A percentile compares a stretch with the other conserved stretches of the same genome.
Conservation (phyloP, 1,140 invertebrate genomes). For the Macrotrachela quadricornifera region DNA sequence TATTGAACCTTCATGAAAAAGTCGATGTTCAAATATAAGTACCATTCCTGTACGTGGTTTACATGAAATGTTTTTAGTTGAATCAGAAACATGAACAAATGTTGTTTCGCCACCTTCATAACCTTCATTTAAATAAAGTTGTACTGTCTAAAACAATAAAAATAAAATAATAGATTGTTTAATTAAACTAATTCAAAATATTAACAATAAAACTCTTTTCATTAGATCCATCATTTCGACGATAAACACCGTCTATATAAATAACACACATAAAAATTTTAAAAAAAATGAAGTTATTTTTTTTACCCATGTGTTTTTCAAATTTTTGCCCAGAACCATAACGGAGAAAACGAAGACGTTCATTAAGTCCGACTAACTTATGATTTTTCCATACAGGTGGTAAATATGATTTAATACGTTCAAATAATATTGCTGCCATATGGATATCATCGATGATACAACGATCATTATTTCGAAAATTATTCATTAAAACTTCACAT, state of each 20-base stretch:
- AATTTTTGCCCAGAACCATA: conserved; percentile 17
- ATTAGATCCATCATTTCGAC: too few relatives aligned
- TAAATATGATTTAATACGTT: conserved; percentile 13
- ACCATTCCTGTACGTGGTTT: conserved; percentile 12
- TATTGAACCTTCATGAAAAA: conserved; percentile 15
- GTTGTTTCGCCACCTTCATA: conserved; percentile 16
- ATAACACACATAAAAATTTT: too few relatives aligned
- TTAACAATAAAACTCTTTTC: too few relatives aligned
- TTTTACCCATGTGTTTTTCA: conserved; percentile 12
- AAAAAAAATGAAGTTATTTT: too few relatives aligned
- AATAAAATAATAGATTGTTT: too few relatives aligned
- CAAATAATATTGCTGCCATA: conserved; percentile 13
- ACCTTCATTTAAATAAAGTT: conserved; percentile 17
- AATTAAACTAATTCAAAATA: too few relatives aligned
- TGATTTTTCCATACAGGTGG: conserved; percentile 8
- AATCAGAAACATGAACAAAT: conserved; percentile 14
- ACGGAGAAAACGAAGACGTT: conserved; percentile 14
- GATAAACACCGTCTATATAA: too few relatives aligned
- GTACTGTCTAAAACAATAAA: conserved; percentile 13
- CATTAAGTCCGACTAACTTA: conserved; percentile 14
- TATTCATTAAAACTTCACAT: conserved; percentile 13
- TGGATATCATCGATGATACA: conserved; percentile 14
- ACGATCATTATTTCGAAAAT: conserved; percentile 14
- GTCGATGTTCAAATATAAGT: conserved; percentile 16
- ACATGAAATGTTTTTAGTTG: conserved; percentile 12